Conservation (phyloP, 2,888 invertebrate genomes). For the Myathropa florea region DNA sequence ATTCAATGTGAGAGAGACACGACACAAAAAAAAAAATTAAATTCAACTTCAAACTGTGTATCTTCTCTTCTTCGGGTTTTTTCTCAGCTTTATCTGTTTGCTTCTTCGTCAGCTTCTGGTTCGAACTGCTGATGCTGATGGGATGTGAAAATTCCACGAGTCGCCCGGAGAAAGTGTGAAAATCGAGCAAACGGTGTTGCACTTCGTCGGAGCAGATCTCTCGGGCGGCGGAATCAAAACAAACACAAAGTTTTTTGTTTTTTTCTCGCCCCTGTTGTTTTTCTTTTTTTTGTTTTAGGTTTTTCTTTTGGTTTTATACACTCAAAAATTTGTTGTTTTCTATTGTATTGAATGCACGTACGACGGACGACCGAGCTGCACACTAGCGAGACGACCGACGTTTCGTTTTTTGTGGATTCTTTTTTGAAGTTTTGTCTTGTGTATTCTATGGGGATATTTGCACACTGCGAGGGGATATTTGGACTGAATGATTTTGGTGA, state of each 20-base stretch:
- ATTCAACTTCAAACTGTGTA: conserved; percentile 65
- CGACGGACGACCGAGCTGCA: conserved; percentile 60
- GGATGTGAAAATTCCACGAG: conserved; percentile 33
- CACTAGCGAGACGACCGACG: conserved; percentile 65
- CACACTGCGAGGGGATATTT: conserved; percentile 14
- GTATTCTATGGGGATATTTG: conserved; percentile 37
- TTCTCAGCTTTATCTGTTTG: background rate
- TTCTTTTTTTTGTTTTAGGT: conserved; percentile 55
- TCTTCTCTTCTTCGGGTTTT: conserved; percentile 36
- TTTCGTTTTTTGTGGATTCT: conserved; percentile 56
- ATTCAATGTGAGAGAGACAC: conserved; percentile 58
- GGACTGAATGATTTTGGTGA: conserved; percentile 22
- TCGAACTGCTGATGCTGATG: background rate
- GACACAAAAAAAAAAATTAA: conserved; percentile 18
- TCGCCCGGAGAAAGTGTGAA: conserved; percentile 32
- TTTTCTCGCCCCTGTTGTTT: background rate
- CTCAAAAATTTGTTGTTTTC: conserved; percentile 51
- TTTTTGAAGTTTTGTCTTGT: conserved; percentile 47
- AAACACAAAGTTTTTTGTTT: conserved; percentile 5
- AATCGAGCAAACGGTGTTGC: conserved; percentile 15
- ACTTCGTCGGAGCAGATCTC: conserved; percentile 27
- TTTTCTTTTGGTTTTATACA: conserved; percentile 72
- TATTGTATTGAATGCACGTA: conserved; percentile 63
- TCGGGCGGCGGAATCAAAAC: conserved; percentile 23
- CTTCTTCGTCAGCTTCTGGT: conserved; percentile 24